These are phyloP conservation scores for Eonycteris spelaea DNA, from an alignment of 2,113 vertebrate species.

Conservation along the genomic window DNA sequence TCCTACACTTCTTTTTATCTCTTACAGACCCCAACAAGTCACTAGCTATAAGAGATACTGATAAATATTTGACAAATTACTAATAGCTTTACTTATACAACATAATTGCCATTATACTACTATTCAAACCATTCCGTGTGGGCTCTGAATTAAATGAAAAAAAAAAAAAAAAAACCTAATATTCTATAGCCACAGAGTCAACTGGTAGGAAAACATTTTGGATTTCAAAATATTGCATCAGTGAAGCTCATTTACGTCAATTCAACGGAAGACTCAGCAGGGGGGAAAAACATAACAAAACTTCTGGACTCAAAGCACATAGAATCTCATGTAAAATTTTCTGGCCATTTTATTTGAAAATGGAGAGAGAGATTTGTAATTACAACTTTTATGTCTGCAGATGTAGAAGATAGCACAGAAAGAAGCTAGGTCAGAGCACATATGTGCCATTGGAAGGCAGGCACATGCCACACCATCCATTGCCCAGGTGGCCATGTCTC, in stretches of 20 bases:
- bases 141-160: not conserved
- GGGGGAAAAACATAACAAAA: not conserved
- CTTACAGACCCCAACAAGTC: not conserved
- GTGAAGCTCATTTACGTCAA: not conserved
- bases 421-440: not conserved
- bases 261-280: not conserved
- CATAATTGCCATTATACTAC: not conserved
- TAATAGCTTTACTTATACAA: not conserved
- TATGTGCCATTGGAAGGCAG: not conserved
- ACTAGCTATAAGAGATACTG: not conserved
- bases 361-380: not conserved
- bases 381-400: not conserved
- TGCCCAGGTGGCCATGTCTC: constrained; percentile 70
- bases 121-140: not conserved
- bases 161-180: not conserved
- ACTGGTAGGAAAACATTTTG: not conserved
- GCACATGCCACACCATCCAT: not conserved
- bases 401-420: not conserved
- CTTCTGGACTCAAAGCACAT: not conserved
- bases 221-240: not conserved
- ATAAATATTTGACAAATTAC: not conserved
- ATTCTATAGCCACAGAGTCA: not conserved
- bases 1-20: not conserved
- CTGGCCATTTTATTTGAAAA: not conserved
- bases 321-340: not conserved